Base-by-base conservation (phyloP, 2,797 vertebrate species). In the Bryconaethiops microstoma region DNA sequence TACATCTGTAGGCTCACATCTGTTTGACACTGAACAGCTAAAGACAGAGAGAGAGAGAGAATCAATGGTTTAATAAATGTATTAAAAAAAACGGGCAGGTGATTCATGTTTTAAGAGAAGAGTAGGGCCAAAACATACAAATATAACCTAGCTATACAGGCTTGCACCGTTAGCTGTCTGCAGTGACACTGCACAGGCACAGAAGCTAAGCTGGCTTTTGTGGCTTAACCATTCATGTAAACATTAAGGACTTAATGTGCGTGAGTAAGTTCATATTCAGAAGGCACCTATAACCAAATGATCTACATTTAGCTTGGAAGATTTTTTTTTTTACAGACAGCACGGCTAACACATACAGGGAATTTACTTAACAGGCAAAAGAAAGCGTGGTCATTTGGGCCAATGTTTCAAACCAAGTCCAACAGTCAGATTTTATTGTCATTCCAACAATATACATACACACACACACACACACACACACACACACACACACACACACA, bases 21-120 rank as follows among this genome's bases (percentile, higher is more conserved):
- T 23, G 65, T 60, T 67, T 39, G 63, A 54, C 39, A 77, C 69
- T 60, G 55, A 65, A 68, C 50, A 35, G 77, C 82, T 73, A 52
- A 55, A 60, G 77, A 40, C 25, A 19, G 68, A 13, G 42, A 62
- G 74, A 78, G 21, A 80, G 13, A 39, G 14, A 64, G 62, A n/a
- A n/a, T 12, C 21, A 64, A 39, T 39, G 35, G 9, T 3, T 65
- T 10, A 8, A n/a, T 40, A 40, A 0, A 12, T 65, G 63, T 16
- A 35, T 39, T 45, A 14, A 19, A 65, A 9, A 40, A 16, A 19
- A 42, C 63, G 54, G 1, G 63, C 14, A 4, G 23, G 14, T 8
- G 16, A 14, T 64, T 17, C 7, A 67, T 45, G 19, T 48, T 48
- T 13, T 48, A n/a, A 14, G 67, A 69, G 9, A 13, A 48, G n/a